These are phyloP conservation scores for Sebastes trivittatus DNA, from an alignment of 2,797 vertebrate species.

Conservation along the genomic window DNA sequence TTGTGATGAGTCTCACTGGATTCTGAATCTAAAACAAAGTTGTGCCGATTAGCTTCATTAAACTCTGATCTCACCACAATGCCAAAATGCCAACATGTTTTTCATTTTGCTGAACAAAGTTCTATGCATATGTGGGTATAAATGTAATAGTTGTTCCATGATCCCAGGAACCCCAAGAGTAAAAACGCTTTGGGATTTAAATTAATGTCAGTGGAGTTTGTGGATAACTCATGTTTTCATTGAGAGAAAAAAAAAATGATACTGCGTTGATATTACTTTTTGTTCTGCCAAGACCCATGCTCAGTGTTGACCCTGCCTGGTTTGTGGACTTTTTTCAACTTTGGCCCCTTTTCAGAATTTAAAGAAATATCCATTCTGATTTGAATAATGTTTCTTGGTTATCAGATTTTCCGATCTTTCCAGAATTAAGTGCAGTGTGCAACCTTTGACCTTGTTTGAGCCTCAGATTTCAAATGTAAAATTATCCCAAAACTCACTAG, in stretches of 20 bases:
- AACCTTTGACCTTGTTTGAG: not conserved
- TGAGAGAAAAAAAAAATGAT: too few relatives aligned
- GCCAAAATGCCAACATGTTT: not conserved
- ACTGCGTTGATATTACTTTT: too few relatives aligned
- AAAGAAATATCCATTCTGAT: not conserved
- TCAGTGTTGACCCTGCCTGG: not conserved
- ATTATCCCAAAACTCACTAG: too few relatives aligned
- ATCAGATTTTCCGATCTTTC: not conserved
- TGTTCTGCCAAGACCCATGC: not conserved
- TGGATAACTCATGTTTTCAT: not conserved
- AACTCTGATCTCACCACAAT: not conserved
- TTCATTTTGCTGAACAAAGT: not conserved
- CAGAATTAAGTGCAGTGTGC: too few relatives aligned
- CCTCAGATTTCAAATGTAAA: too few relatives aligned
- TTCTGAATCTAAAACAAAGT: slow-evolving; percentile 8
- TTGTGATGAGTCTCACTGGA: not conserved
- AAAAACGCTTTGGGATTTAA: not conserved
- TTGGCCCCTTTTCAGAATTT: not conserved
- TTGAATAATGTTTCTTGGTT: not conserved
- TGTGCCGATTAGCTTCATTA: not conserved
- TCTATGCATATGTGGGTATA: not conserved
- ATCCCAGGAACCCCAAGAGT: not conserved
- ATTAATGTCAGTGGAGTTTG: not conserved
- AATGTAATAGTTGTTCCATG: not conserved
- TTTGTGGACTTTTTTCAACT: not conserved